Evolutionary conservation across 2,888 invertebrate species (phyloP).

Genomic region (Fragum sueziense): DNA sequence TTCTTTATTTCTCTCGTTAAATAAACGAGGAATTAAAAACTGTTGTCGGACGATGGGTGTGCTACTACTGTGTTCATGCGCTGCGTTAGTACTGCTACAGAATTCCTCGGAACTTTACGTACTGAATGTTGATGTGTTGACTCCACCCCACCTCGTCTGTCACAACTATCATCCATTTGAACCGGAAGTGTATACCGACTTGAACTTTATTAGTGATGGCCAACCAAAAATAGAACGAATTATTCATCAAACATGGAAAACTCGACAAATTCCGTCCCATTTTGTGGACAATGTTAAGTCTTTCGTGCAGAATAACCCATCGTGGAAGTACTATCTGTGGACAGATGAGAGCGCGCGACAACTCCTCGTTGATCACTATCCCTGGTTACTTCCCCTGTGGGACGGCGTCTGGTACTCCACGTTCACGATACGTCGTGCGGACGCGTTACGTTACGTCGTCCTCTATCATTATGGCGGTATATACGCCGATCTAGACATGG

Average conservation of each 20-base stretch:
- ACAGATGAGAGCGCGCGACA: constrained; percentile 74
- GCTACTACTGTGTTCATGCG: no score
- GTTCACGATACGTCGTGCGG: constrained; percentile 73
- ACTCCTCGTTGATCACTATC: constrained; percentile 71
- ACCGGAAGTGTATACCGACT: constrained; percentile 22
- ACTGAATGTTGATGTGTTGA: background rate
- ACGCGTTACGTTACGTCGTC: constrained; percentile 76
- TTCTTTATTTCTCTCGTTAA: no score
- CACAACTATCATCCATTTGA: constrained; percentile 17
- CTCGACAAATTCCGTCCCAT: constrained; percentile 62
- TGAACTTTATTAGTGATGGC: background rate
- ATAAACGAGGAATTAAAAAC: no score
- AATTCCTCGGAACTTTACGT: no score
- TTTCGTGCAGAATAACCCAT: constrained; percentile 73
- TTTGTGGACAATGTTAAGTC: constrained; percentile 70
- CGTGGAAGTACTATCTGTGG: constrained; percentile 80
- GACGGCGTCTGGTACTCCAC: constrained; percentile 63
- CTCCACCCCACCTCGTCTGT: background rate
- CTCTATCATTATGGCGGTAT: constrained; percentile 77
- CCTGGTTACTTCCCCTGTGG: constrained; percentile 66
- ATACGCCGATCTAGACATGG: constrained; percentile 77
- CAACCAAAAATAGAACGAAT: constrained; percentile 38
- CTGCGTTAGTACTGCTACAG: no score
- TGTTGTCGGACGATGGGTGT: no score
- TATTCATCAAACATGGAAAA: constrained; percentile 75